These are phyloP conservation scores for Proctacanthus coquilletti DNA, from an alignment of 1,140 invertebrate genomes.

Conservation along the genomic window DNA sequence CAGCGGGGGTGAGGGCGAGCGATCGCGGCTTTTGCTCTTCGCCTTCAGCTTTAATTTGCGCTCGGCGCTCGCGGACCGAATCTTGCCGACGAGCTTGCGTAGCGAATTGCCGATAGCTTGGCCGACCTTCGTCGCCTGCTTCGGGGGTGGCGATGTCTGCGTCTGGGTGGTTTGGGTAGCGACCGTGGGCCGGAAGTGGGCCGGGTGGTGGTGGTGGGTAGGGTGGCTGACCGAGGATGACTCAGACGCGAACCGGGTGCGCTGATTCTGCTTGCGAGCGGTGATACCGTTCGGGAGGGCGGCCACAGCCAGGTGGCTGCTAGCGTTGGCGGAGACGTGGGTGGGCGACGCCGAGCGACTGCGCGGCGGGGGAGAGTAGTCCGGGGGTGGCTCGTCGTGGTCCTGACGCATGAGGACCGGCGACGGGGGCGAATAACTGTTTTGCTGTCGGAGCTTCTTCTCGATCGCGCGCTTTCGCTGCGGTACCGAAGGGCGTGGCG, in stretches of 20 bases:
- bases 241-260: conserved; percentile 46
- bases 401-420: conserved; percentile 7
- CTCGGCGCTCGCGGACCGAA: conserved; percentile 55
- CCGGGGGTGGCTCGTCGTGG: conserved; percentile 41
- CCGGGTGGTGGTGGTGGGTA: conserved; percentile 33
- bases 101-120: conserved; percentile 52
- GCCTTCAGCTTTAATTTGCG: conserved; percentile 44
- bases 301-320: conserved; percentile 33
- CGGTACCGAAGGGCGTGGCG: conserved; percentile 36
- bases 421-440: conserved; percentile 5
- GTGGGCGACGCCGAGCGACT: conserved; percentile 34
- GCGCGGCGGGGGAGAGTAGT: conserved; percentile 48
- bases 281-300: conserved; percentile 22
- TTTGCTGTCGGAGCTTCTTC: conserved; percentile 20
- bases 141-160: conserved; percentile 15
- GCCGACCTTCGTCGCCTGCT: conserved; percentile 30
- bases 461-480: conserved; percentile 38
- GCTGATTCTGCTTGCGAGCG: conserved; percentile 43
- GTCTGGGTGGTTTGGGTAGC: conserved; percentile 11
- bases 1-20: conserved; percentile 33
- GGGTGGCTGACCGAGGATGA: conserved; percentile 30
- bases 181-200: conserved; percentile 14
- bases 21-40: conserved; percentile 22
- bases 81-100: conserved; percentile 58
- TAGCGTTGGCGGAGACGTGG: conserved; percentile 5